Percentiles rank a stretch among this genome's conserved stretches.
Conservation (phyloP, 1,140 invertebrate genomes). For the Sycophila sp. region DNA sequence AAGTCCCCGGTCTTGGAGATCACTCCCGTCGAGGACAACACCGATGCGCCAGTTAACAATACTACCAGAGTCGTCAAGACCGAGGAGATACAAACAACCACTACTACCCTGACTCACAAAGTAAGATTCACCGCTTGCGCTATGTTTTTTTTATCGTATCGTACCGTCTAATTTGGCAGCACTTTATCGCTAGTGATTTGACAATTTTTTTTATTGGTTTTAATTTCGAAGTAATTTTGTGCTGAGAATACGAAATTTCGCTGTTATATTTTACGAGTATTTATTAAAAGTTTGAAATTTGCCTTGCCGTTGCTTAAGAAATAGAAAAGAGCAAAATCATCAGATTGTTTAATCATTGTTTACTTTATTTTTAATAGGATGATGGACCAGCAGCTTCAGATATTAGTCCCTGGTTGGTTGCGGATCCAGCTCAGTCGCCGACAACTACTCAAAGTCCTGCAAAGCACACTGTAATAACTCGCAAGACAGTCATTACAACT, state of each 20-base stretch:
- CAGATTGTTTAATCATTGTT: neutral
- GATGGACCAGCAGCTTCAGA: slow-evolving; percentile 65
- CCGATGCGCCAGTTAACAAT: slow-evolving; percentile 39
- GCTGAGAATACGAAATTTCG: too few relatives aligned
- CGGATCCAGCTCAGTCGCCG: slow-evolving; percentile 70
- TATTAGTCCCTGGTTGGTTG: slow-evolving; percentile 82
- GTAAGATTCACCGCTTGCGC: slow-evolving; percentile 49
- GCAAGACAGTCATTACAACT: slow-evolving; percentile 86
- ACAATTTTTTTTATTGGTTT: slow-evolving; percentile 25
- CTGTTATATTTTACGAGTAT: too few relatives aligned
- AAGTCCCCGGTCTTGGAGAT: slow-evolving; percentile 6
- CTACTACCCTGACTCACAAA: slow-evolving; percentile 58
- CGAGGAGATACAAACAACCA: slow-evolving; percentile 59
- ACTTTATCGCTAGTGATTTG: slow-evolving; percentile 17
- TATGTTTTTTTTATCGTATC: slow-evolving; percentile 5
- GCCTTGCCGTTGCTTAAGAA: neutral
- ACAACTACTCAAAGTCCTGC: slow-evolving; percentile 71
- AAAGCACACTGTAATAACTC: slow-evolving; percentile 76
- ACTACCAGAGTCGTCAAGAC: slow-evolving; percentile 56
- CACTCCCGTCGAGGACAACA: neutral
- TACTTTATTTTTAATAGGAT: slow-evolving; percentile 15
- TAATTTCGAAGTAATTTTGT: too few relatives aligned
- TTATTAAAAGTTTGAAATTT: too few relatives aligned
- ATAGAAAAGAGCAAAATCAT: too few relatives aligned
- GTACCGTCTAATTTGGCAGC: neutral